phyloP scores from a whole-genome alignment of 2,888 invertebrate species.

The Ennomos quercinarius region DNA sequence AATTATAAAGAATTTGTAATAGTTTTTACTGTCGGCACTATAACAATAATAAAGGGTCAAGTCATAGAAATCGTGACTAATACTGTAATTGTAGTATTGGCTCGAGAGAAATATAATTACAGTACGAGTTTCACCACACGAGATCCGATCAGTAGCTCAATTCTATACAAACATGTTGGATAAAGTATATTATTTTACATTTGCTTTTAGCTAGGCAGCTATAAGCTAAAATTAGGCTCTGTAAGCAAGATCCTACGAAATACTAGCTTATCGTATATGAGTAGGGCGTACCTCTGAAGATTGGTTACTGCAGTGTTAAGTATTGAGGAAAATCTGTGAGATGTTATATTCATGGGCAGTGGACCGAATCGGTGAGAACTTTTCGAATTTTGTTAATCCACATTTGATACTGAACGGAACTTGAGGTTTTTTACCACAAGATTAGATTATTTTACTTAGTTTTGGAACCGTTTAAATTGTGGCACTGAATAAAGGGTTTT shows the following conservation, averaged over 20 bases:
- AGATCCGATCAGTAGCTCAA: conserved; percentile 12
- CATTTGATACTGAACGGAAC: conserved; percentile 75
- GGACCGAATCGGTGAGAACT: conserved; percentile 82
- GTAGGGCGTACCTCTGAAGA: background rate
- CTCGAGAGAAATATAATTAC: conserved; percentile 81
- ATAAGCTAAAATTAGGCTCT: too few relatives aligned
- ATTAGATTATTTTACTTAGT: conserved; percentile 50
- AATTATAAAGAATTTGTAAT: conserved; percentile 65
- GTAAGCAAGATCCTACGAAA: too few relatives aligned
- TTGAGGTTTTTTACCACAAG: conserved; percentile 66
- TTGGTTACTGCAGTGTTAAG: conserved; percentile 14
- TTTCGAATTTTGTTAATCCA: conserved; percentile 74
- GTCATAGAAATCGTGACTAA: conserved; percentile 75
- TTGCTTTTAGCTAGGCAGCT: too few relatives aligned
- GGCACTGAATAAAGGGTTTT: background rate
- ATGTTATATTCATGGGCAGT: conserved; percentile 71
- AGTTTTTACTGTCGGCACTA: conserved; percentile 66
- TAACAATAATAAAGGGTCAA: conserved; percentile 56
- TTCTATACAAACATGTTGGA: background rate
- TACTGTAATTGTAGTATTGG: conserved; percentile 79
- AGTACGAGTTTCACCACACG: conserved; percentile 49
- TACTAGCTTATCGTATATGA: too few relatives aligned
- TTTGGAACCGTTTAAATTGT: conserved; percentile 15
- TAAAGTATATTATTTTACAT: background rate
- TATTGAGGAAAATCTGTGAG: conserved; percentile 48